Evolutionary conservation across 2,797 vertebrate genomes (phyloP).

Genomic region (Betta splendens): DNA sequence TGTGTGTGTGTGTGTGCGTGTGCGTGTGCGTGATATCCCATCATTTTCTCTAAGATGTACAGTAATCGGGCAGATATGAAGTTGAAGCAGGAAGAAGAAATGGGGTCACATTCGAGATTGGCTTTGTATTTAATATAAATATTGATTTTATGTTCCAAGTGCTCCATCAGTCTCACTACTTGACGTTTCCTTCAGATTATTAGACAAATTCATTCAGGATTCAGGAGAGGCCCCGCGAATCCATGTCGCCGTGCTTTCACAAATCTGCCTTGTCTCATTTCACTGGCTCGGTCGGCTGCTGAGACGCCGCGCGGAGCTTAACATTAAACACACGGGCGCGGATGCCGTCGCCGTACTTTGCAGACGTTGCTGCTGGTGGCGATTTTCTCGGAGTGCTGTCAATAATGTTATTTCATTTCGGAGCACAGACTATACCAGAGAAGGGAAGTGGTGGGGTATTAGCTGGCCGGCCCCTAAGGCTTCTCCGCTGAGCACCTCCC

Average conservation of each 20-base stretch:
- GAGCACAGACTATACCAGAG: too few relatives aligned
- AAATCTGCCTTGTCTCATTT: neutral
- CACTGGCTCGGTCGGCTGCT: neutral
- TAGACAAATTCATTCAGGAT: constrained; percentile 19
- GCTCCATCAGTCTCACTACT: constrained; percentile 37
- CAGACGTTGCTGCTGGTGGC: too few relatives aligned
- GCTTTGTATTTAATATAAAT: constrained; percentile 53
- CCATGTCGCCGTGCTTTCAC: constrained; percentile 1
- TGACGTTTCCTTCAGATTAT: constrained; percentile 20
- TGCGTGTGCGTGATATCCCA: too few relatives aligned
- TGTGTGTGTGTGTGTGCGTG: too few relatives aligned
- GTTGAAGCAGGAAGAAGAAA: constrained; percentile 40
- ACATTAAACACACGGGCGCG: too few relatives aligned
- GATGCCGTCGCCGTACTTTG: too few relatives aligned
- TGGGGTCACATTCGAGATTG: constrained; percentile 59
- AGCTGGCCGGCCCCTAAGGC: constrained; percentile 54
- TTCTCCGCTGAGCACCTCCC: constrained; percentile 58
- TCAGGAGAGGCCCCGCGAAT: constrained; percentile 3
- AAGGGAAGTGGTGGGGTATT: constrained; percentile 22
- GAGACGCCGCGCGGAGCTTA: neutral
- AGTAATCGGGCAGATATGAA: constrained; percentile 41
- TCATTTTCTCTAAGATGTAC: constrained; percentile 15
- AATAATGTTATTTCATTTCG: constrained; percentile 15
- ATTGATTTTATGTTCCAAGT: constrained; percentile 59
- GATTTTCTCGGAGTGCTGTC: constrained; percentile 18